Evolutionary conservation across 2,888 invertebrate species (phyloP).

Genomic region (Campoplex nolae): DNA sequence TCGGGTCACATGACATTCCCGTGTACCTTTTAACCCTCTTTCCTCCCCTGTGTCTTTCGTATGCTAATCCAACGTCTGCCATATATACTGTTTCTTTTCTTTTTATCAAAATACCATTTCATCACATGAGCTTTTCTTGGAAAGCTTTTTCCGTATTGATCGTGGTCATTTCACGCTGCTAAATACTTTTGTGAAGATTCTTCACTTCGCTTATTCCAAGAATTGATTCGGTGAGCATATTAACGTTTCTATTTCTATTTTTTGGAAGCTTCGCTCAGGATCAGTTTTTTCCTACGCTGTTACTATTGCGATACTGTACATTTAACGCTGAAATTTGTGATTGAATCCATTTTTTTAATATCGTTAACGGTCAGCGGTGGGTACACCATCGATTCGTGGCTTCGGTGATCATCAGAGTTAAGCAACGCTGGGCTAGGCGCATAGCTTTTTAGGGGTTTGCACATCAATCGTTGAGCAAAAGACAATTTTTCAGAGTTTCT

Average conservation of each 20-base stretch:
- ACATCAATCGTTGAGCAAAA: too few species aligned
- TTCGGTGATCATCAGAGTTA: too few species aligned
- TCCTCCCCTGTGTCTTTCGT: constrained; percentile 4
- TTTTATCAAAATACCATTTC: constrained; percentile 8
- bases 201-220: background rate
- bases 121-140: background rate
- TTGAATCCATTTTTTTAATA: background rate
- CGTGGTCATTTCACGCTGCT: background rate
- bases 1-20: constrained; percentile 5
- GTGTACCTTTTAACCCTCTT: background rate
- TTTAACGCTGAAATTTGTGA: background rate
- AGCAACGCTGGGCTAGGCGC: too few species aligned
- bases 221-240: background rate
- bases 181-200: background rate
- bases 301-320: background rate
- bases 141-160: background rate
- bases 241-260: background rate
- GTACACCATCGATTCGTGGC: too few species aligned
- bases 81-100: background rate
- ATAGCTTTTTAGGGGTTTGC: too few species aligned
- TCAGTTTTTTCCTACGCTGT: too few species aligned
- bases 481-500: too few species aligned
- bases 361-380: too few species aligned
- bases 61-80: constrained; percentile 15
- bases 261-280: background rate